Conservation (phyloP, 2,113 vertebrate species). For the Phyllostomus hastatus region DNA sequence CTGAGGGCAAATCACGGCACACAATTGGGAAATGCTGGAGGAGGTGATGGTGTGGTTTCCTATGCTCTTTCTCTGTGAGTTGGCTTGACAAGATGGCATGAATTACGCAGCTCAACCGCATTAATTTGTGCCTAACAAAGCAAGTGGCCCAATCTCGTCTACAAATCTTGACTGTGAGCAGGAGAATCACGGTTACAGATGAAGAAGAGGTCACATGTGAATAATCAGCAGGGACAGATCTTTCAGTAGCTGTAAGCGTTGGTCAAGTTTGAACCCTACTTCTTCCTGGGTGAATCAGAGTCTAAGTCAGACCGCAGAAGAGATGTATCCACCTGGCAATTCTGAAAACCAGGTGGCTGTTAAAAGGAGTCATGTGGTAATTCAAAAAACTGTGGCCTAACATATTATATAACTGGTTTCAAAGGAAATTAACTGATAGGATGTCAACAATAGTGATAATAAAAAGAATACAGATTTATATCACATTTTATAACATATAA, state of each 20-base stretch:
- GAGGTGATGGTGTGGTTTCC: constrained; percentile 68
- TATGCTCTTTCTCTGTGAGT: constrained; percentile 74
- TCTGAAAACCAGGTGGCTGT: constrained; percentile 58
- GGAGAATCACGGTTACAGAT: constrained; percentile 54
- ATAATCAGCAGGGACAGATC: constrained; percentile 57
- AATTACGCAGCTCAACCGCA: constrained; percentile 70
- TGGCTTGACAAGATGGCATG: constrained; percentile 75
- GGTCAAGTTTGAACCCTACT: neutral
- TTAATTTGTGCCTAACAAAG: constrained; percentile 78
- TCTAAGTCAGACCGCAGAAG: constrained; percentile 62
- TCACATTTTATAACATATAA: constrained; percentile 11
- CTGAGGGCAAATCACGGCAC: neutral
- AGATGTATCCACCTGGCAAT: constrained; percentile 69
- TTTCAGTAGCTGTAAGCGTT: constrained; percentile 50
- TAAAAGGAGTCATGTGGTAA: neutral
- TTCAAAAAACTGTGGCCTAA: neutral
- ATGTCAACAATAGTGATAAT: neutral
- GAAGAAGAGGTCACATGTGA: constrained; percentile 65
- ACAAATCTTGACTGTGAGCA: constrained; percentile 59
- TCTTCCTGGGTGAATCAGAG: constrained; percentile 42
- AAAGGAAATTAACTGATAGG: constrained; percentile 22
- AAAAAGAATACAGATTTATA: neutral
- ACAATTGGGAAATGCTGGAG: constrained; percentile 37
- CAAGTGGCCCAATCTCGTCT: constrained; percentile 69
- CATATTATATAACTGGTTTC: neutral